Conservation (phyloP, 2,888 invertebrate species). For the Drosophila vallismaia region DNA sequence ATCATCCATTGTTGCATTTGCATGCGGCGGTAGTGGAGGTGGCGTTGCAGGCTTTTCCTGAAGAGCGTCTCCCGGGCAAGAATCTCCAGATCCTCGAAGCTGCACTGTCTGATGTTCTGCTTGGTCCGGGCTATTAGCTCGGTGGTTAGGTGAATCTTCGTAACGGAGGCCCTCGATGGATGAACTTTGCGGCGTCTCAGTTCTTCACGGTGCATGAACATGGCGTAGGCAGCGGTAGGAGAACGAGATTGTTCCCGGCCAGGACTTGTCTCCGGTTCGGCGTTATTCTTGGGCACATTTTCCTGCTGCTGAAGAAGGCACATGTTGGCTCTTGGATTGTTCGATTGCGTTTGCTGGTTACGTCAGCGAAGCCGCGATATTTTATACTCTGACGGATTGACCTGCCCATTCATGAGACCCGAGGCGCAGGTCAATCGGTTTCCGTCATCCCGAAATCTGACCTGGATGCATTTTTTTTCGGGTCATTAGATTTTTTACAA, state of each 20-base stretch:
- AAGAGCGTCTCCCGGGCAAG: constrained; percentile 69
- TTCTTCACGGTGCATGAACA: constrained; percentile 64
- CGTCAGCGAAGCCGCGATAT: background rate
- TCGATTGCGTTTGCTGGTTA: constrained; percentile 51
- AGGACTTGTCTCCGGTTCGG: constrained; percentile 3
- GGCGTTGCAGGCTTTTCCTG: constrained; percentile 56
- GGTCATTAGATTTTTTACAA: constrained; percentile 58
- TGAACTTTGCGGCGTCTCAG: constrained; percentile 51
- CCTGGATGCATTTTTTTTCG: constrained; percentile 40
- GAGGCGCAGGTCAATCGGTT: constrained; percentile 48
- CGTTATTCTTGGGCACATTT: background rate
- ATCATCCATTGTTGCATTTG: constrained; percentile 42
- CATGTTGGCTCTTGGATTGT: constrained; percentile 52
- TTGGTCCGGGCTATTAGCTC: constrained; percentile 66
- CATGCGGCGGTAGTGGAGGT: constrained; percentile 63
- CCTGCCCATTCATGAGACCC: constrained; percentile 69
- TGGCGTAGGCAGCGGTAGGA: constrained; percentile 63
- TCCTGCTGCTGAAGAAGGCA: constrained; percentile 46
- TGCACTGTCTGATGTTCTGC: constrained; percentile 59
- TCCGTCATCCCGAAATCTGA: constrained; percentile 6
- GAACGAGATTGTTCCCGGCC: constrained; percentile 9
- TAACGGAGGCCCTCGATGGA: constrained; percentile 41
- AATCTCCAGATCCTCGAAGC: constrained; percentile 60
- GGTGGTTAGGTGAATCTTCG: constrained; percentile 63
- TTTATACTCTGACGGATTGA: constrained; percentile 56